These are phyloP conservation scores for Hemitrygon akajei DNA, from an alignment of 2,797 vertebrate species.

Conservation along the genomic window DNA sequence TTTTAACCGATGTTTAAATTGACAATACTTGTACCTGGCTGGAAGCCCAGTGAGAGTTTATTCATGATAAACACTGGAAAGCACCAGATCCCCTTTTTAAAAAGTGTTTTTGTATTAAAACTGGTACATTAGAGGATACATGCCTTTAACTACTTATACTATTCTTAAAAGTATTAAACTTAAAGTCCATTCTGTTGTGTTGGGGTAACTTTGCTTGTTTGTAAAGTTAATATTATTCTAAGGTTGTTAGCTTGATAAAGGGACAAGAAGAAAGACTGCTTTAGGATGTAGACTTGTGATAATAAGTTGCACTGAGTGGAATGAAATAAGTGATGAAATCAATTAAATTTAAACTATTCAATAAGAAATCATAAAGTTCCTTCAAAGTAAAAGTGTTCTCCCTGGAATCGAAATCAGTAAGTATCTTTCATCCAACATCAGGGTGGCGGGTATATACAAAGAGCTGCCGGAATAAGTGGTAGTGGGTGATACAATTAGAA, in stretches of 20 bases:
- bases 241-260: not conserved
- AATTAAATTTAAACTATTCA: not conserved
- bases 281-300: not conserved
- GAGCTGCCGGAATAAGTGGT: no score
- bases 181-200: not conserved
- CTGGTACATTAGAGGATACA: not conserved
- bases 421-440: not conserved
- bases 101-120: not conserved
- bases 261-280: not conserved
- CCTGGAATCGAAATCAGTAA: not conserved
- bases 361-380: not conserved
- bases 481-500: no score
- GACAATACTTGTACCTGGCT: no score
- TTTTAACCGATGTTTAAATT: no score
- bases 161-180: not conserved
- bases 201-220: not conserved
- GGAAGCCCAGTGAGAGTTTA: no score
- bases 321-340: not conserved
- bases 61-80: no score
- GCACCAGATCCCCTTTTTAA: no score
- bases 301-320: not conserved
- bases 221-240: not conserved
- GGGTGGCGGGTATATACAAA: no score
- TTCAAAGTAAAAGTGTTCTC: not conserved
- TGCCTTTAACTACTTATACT: not conserved